Percentiles rank a stretch among this genome's conserved stretches.
These are phyloP conservation scores for Microtus richardsoni DNA, from an alignment of 2,113 vertebrate genomes.

Conservation along the genomic window DNA sequence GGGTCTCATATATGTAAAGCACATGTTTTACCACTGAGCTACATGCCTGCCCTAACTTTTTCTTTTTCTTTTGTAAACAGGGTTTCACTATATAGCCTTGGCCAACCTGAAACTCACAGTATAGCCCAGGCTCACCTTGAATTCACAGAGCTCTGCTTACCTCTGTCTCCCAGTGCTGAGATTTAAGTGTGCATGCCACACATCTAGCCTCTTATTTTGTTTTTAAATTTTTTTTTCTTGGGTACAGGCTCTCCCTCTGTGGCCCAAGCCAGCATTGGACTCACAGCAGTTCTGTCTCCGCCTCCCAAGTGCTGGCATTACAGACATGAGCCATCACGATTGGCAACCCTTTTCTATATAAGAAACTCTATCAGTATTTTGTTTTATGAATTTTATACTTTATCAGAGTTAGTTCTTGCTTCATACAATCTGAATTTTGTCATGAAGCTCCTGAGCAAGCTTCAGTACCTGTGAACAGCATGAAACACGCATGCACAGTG, in stretches of 20 bases:
- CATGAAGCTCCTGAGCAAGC: neutral
- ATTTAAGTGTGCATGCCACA: neutral
- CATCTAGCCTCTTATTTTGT: neutral
- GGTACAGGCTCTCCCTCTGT: neutral
- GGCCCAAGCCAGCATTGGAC: neutral
- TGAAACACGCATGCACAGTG: accelerated
- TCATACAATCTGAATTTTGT: conserved; percentile 22
- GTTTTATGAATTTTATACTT: conserved; percentile 7
- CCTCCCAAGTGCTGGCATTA: neutral
- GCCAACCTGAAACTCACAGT: neutral
- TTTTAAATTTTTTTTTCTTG: neutral
- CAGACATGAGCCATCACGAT: neutral
- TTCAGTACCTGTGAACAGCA: neutral
- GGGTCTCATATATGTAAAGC: neutral
- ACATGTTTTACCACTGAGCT: neutral
- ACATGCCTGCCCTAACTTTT: too few relatives aligned
- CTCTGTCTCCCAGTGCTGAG: neutral
- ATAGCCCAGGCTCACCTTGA: neutral
- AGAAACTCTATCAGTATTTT: neutral
- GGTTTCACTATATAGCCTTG: neutral
- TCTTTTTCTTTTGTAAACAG: neutral
- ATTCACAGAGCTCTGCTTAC: neutral
- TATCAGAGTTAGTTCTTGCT: neutral
- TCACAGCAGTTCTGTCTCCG: neutral
- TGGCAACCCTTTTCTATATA: neutral